Conservation (phyloP, 2,888 invertebrate genomes). For the Helleia helle region DNA sequence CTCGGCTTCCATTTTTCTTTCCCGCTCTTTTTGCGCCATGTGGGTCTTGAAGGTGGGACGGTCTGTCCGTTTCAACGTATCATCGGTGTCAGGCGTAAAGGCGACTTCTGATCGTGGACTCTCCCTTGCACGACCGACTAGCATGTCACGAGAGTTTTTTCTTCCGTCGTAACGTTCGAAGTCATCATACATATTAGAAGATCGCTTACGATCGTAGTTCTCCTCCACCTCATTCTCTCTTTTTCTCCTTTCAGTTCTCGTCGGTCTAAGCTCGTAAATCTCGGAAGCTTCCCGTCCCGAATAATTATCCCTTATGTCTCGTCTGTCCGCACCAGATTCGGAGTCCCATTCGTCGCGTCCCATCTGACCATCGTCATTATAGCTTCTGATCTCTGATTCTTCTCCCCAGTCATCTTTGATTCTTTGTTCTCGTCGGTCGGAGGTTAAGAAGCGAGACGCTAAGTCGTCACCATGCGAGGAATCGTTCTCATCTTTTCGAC, state of each 20-base stretch:
- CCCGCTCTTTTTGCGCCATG: slow-evolving; percentile 79
- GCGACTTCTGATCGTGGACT: slow-evolving; percentile 58
- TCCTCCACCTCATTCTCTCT: slow-evolving; percentile 53
- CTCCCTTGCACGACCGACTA: slow-evolving; percentile 58
- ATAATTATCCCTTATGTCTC: slow-evolving; percentile 49
- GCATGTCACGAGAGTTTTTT: slow-evolving; percentile 66
- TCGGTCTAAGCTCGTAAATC: slow-evolving; percentile 60
- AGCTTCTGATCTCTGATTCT: slow-evolving; percentile 49
- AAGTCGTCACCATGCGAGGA: slow-evolving; percentile 49
- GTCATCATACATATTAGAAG: slow-evolving; percentile 53
- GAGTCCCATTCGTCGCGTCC: slow-evolving; percentile 66
- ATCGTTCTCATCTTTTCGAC: slow-evolving; percentile 54
- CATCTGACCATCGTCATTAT: slow-evolving; percentile 43
- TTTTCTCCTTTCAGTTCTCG: slow-evolving; percentile 45
- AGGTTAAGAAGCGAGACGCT: slow-evolving; percentile 55
- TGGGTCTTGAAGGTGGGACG: slow-evolving; percentile 82
- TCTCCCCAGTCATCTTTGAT: slow-evolving; percentile 59
- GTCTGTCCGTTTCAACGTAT: slow-evolving; percentile 50
- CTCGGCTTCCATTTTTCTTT: slow-evolving; percentile 77
- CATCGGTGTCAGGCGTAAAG: slow-evolving; percentile 43
- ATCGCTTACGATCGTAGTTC: slow-evolving; percentile 48
- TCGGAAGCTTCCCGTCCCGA: slow-evolving; percentile 61
- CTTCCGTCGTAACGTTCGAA: slow-evolving; percentile 63
- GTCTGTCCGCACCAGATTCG: slow-evolving; percentile 51
- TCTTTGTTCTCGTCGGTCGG: slow-evolving; percentile 49